Conservation (phyloP, 2,113 vertebrate species). For the Otolemur garnettii region DNA sequence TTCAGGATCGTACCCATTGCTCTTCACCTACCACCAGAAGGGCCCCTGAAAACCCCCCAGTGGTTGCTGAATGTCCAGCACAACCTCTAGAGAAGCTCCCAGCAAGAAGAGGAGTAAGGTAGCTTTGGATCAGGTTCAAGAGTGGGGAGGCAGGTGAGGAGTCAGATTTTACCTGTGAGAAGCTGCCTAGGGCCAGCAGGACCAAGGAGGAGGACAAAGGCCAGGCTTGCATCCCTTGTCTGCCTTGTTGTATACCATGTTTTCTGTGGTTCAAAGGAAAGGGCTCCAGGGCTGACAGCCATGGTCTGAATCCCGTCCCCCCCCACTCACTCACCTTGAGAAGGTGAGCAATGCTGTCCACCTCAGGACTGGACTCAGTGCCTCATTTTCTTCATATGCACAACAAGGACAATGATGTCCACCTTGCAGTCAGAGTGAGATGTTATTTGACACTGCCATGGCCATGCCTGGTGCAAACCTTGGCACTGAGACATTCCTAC, state of each 20-base stretch:
- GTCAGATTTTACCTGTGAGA: background rate
- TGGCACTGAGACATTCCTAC: background rate
- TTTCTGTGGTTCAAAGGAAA: rapidly evolving
- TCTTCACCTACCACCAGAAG: background rate
- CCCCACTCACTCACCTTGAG: rapidly evolving
- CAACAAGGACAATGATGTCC: no score
- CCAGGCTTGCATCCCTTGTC: background rate
- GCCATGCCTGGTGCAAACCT: rapidly evolving
- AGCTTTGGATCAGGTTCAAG: background rate
- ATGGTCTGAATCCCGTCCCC: background rate
- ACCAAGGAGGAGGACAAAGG: background rate
- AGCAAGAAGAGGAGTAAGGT: background rate
- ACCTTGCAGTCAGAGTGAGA: rapidly evolving
- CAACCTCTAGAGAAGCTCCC: background rate
- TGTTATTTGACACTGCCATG: background rate
- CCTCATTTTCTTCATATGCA: background rate
- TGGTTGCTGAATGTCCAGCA: rapidly evolving
- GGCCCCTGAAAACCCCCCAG: rapidly evolving
- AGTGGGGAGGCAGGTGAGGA: background rate
- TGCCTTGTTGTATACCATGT: background rate
- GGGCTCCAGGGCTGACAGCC: background rate
- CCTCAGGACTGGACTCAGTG: background rate
- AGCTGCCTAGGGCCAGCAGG: no score
- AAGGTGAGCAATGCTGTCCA: background rate
- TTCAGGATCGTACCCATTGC: background rate